A percentile compares a stretch with the other conserved stretches of the same genome.
Evolutionary conservation across 1,140 invertebrate species (phyloP).

Genomic region (Eulimnadia texana): DNA sequence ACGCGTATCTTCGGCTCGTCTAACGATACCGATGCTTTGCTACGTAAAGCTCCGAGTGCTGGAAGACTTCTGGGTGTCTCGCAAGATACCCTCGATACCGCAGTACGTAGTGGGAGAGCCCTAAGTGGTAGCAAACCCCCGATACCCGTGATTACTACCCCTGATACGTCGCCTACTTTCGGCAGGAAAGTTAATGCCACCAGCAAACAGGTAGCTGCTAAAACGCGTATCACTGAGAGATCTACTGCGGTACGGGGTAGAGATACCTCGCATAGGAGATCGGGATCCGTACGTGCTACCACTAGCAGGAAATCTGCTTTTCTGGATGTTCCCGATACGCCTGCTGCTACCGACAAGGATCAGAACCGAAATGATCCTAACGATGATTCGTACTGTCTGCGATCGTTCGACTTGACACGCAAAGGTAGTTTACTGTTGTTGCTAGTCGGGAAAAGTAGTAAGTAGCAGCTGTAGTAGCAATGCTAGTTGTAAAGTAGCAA

Average conservation of each 20-base stretch:
- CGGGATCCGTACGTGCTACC: not conserved
- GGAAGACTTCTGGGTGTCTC: constrained; percentile 17
- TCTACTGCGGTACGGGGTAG: not conserved
- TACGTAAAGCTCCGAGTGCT: constrained; percentile 21
- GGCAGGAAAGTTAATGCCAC: not conserved
- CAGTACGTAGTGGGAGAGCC: not conserved
- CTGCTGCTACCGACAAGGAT: constrained; percentile 19
- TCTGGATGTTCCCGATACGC: constrained; percentile 54
- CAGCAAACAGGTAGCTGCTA: not conserved
- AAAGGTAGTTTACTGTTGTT: constrained; percentile 57
- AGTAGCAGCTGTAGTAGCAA: too few relatives aligned
- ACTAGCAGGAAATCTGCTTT: constrained; percentile 40
- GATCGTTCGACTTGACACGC: constrained; percentile 74
- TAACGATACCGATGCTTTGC: constrained; percentile 21
- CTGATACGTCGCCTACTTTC: constrained; percentile 20
- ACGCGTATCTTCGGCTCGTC: constrained; percentile 24
- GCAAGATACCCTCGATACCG: constrained; percentile 7
- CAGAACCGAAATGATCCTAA: constrained; percentile 40
- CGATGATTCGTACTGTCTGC: constrained; percentile 64
- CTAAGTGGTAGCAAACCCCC: constrained; percentile 7
- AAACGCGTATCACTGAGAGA: not conserved
- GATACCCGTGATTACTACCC: constrained; percentile 22
- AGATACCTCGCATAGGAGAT: not conserved
- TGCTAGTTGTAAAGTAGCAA: too few relatives aligned
- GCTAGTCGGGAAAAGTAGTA: too few relatives aligned